A percentile compares a stretch with the other conserved stretches of the same genome.
phyloP scores from a whole-genome alignment of 2,888 invertebrate genomes.

The Idaea biselata region DNA sequence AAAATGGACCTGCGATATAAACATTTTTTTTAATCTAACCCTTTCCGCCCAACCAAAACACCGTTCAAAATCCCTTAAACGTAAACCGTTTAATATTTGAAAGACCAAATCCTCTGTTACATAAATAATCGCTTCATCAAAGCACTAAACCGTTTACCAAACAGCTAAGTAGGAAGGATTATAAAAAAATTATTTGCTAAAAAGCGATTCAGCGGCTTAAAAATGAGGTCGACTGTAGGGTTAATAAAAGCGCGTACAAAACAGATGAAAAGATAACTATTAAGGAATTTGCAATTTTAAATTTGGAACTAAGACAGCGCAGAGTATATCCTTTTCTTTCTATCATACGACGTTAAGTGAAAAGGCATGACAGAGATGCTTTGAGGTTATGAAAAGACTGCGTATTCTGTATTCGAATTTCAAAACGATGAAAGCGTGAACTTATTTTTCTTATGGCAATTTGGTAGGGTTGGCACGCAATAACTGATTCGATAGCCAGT shows the following conservation, averaged over 20 bases:
- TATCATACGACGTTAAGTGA: background rate
- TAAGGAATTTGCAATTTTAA: too few relatives aligned
- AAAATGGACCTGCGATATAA: background rate
- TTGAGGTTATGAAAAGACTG: background rate
- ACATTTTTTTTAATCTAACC: background rate
- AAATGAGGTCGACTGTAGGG: conserved; percentile 43
- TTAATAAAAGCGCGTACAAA: conserved; percentile 49
- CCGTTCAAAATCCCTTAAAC: background rate
- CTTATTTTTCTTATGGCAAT: conserved; percentile 1
- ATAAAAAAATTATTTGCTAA: conserved; percentile 48
- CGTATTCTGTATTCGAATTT: background rate
- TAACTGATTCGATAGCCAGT: conserved; percentile 32
- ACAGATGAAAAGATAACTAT: background rate
- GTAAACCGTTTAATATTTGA: background rate
- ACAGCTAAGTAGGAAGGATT: conserved; percentile 31
- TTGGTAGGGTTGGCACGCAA: conserved; percentile 24
- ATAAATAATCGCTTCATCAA: conserved; percentile 14
- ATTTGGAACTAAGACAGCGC: background rate
- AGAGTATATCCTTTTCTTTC: background rate
- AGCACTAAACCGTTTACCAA: conserved; percentile 28
- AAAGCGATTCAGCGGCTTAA: conserved; percentile 45
- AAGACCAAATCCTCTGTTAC: conserved; percentile 1
- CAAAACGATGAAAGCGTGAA: background rate
- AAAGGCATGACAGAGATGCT: background rate
- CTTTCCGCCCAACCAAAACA: background rate